phyloP scores from a whole-genome alignment of 2,888 invertebrate species.

The Hoplodrina ambigua region DNA sequence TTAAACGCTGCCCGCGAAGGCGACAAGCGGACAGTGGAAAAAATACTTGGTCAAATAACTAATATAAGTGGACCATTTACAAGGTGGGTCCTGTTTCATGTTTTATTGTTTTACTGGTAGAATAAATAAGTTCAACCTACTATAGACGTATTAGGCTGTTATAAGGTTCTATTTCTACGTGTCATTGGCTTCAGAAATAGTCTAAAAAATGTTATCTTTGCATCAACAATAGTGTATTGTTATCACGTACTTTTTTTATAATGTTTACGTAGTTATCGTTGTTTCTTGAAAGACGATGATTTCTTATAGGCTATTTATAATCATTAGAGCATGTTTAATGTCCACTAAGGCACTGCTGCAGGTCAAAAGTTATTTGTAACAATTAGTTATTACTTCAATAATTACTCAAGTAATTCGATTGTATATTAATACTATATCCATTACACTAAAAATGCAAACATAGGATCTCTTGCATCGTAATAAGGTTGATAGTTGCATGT shows the following conservation, averaged over 20 bases:
- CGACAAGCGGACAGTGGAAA: slow-evolving; percentile 96
- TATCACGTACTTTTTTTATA: slow-evolving; percentile 67
- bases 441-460: slow-evolving; percentile 4
- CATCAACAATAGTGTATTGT: slow-evolving; percentile 76
- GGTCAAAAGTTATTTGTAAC: slow-evolving; percentile 17
- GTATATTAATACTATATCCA: neutral
- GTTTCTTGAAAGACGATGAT: slow-evolving; percentile 39
- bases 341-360: slow-evolving; percentile 20
- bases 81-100: slow-evolving; percentile 92
- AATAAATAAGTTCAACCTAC: slow-evolving; percentile 7
- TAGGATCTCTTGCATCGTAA: slow-evolving; percentile 4
- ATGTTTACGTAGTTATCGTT: slow-evolving; percentile 79
- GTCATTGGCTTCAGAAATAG: slow-evolving; percentile 21
- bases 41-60: slow-evolving; percentile 96
- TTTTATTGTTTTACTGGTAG: slow-evolving; percentile 65
- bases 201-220: slow-evolving; percentile 60
- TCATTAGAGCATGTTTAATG: slow-evolving; percentile 19
- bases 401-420: slow-evolving; percentile 11
- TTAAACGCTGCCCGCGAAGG: slow-evolving; percentile 98
- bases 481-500: slow-evolving; percentile 42
- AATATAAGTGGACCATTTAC: slow-evolving; percentile 98
- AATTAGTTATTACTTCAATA: slow-evolving; percentile 11
- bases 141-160: slow-evolving; percentile 2
- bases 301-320: slow-evolving; percentile 32
- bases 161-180: slow-evolving; percentile 5